Conservation (phyloP, 1,140 invertebrate genomes). For the Periplaneta americana region DNA sequence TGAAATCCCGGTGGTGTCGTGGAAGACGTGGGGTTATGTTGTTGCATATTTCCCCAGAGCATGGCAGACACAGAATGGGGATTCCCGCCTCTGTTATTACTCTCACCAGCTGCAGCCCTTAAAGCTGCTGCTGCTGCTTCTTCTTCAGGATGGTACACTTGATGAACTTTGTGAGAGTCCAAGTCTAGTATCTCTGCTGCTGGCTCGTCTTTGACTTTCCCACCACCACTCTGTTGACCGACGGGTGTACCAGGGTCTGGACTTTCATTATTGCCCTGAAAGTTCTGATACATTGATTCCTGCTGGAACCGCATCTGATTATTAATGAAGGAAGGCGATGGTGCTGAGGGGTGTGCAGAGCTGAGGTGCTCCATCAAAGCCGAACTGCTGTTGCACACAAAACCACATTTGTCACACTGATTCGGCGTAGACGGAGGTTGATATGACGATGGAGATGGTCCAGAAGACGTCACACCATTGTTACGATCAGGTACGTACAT, state of each 20-base stretch:
- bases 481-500: background rate
- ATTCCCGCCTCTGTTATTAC: slow-evolving; percentile 19
- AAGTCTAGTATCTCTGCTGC: slow-evolving; percentile 78
- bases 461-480: background rate
- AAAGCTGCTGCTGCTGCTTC: slow-evolving; percentile 33
- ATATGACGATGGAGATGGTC: slow-evolving; percentile 29
- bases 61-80: slow-evolving; percentile 53
- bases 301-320: background rate
- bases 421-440: slow-evolving; percentile 55
- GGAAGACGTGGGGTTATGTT: slow-evolving; percentile 1
- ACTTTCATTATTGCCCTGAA: background rate
- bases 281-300: slow-evolving; percentile 17
- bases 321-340: slow-evolving; percentile 35
- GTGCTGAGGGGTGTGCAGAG: slow-evolving; percentile 56
- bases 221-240: background rate
- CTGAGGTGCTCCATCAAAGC: slow-evolving; percentile 65
- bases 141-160: slow-evolving; percentile 49
- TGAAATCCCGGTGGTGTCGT: background rate
- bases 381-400: slow-evolving; percentile 62
- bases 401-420: slow-evolving; percentile 77
- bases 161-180: slow-evolving; percentile 81
- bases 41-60: slow-evolving; percentile 37
- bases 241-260: background rate
- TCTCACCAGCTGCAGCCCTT: background rate
- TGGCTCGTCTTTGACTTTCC: slow-evolving; percentile 47